These are phyloP conservation scores for Pogoniulus pusillus DNA, from an alignment of 2,797 vertebrate genomes.

Conservation along the genomic window DNA sequence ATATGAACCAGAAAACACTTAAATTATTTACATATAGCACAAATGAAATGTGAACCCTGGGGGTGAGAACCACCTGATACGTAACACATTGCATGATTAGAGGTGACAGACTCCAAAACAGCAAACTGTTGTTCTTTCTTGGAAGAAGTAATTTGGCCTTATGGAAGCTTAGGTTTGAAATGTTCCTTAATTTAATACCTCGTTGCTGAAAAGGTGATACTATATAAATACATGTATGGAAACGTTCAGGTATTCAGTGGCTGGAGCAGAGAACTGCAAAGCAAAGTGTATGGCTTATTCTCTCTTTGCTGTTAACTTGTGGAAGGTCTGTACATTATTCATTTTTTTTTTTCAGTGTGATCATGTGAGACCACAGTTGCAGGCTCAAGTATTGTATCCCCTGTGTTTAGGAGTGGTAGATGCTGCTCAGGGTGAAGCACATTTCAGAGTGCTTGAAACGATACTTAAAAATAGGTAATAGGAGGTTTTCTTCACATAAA, in stretches of 20 bases:
- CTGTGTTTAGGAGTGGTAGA: neutral
- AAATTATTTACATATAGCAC: neutral
- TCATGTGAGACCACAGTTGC: neutral
- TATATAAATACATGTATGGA: neutral
- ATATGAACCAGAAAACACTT: neutral
- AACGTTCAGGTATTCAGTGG: neutral
- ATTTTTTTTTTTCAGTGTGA: neutral
- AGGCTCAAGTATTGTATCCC: neutral
- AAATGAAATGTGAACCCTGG: neutral
- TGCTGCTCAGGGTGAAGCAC: neutral
- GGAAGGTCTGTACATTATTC: neutral
- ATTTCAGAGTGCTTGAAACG: neutral
- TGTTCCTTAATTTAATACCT: neutral
- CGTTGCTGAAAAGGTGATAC: neutral
- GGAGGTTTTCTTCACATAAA: neutral
- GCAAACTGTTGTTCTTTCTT: neutral
- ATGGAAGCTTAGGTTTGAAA: neutral
- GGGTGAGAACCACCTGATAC: neutral
- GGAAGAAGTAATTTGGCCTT: neutral
- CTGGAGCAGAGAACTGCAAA: neutral
- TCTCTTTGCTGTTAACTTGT: neutral
- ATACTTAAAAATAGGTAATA: neutral
- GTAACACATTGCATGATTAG: accelerated
- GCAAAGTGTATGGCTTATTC: neutral
- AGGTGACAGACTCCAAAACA: neutral